These are phyloP conservation scores for Tuberolachnus salignus DNA, from an alignment of 2,888 invertebrate species.

Conservation along the genomic window DNA sequence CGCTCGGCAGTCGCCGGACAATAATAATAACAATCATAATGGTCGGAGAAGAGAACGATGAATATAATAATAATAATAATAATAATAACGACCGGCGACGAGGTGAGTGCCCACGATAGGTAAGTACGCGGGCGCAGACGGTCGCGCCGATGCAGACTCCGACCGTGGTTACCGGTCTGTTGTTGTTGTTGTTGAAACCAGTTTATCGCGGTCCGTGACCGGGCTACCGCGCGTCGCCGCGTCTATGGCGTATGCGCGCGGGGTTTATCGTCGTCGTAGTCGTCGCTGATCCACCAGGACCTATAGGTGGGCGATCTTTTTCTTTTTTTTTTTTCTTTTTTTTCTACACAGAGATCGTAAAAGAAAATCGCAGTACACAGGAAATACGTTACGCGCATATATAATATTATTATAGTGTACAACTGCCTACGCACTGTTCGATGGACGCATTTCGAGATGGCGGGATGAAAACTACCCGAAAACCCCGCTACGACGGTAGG, in stretches of 20 bases:
- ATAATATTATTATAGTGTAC: background rate
- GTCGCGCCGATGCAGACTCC: background rate
- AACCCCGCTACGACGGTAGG: no score
- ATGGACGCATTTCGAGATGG: conserved; percentile 17
- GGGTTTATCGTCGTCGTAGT: background rate
- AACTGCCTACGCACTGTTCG: no score
- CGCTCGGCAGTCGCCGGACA: no score
- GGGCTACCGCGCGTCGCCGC: conserved; percentile 46
- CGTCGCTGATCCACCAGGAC: background rate
- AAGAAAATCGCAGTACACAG: no score
- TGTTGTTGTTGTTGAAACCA: conserved; percentile 46
- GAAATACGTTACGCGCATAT: background rate
- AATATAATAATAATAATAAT: conserved; percentile 1
- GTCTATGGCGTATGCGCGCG: background rate
- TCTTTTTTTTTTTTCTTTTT: no score
- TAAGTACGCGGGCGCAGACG: background rate
- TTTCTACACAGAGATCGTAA: no score
- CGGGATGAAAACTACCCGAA: background rate
- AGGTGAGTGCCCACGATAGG: no score
- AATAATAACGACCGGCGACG: background rate
- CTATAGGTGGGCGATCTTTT: background rate
- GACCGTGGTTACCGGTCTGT: background rate
- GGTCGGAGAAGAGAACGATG: background rate
- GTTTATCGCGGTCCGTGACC: conserved; percentile 49
- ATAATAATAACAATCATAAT: background rate